Evolutionary conservation across 2,113 vertebrate genomes (phyloP).

Genomic region (Dendrocopos noguchii): DNA sequence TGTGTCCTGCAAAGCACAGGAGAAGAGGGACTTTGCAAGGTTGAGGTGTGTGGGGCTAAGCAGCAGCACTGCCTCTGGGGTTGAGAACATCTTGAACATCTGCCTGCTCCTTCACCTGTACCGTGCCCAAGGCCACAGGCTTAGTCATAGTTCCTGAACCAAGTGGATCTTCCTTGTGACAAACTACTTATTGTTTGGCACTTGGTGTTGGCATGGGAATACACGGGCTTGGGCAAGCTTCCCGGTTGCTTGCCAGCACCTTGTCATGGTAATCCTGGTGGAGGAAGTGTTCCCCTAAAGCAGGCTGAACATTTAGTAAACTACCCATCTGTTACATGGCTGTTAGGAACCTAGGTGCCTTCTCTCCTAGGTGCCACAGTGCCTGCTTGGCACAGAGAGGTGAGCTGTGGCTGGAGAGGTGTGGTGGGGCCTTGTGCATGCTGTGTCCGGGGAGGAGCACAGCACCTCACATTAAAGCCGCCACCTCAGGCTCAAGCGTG

Average conservation of each 20-base stretch:
- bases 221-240: too few relatives aligned
- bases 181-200: not conserved
- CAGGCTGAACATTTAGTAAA: not conserved
- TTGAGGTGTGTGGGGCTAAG: not conserved
- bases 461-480: not conserved
- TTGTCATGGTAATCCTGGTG: not conserved
- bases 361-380: accelerated
- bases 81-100: not conserved
- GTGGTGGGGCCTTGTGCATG: not conserved
- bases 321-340: not conserved
- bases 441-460: accelerated
- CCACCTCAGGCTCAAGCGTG: not conserved
- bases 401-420: not conserved
- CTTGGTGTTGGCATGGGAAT: not conserved
- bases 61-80: not conserved
- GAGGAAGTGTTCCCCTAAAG: not conserved
- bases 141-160: not conserved
- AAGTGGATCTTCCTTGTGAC: not conserved
- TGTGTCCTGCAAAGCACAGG: not conserved
- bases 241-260: not conserved
- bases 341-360: not conserved
- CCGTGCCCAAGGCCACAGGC: not conserved
- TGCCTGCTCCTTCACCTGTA: not conserved
- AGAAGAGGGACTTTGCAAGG: not conserved
- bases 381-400: accelerated